Evolutionary conservation across 2,797 vertebrate species (phyloP), one percentile per base, ranked within the genome.

Genomic region (Champsocephalus gunnari): DNA sequence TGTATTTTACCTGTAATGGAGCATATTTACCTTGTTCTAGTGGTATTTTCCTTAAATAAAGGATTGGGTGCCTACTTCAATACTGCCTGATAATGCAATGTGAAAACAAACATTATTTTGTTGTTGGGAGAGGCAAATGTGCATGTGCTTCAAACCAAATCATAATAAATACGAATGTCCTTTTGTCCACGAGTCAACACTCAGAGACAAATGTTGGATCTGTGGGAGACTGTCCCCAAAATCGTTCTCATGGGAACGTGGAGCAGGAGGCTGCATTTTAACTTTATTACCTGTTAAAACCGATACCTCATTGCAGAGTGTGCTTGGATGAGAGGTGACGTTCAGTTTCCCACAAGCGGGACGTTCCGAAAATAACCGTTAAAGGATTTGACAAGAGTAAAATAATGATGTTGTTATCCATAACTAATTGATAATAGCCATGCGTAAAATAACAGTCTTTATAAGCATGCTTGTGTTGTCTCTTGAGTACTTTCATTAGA

Each of bases 281-380:
- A 21, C 60, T 88, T 89, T 86, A 89, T 70, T 75, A 79, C 72
- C 78, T 83, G 88, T 66, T 76, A 81, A 74, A 82, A 72, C 66
- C 10, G 49, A 83, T 76, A 72, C 78, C 12, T 76, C 56, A 13
- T 13, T 80, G 8, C 32, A 45, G 47, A 64, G 66, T 51, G 81
- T 67, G 80, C 54, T 16, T 66, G 72, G 60, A 63, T 7, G 21
- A 60, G 55, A 73, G 28, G 44, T 43, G 68, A 13, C 58, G 16
- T 12, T 19, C 45, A 0, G 49, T 65, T 88, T 84, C 83, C 78
- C 81, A 86, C 68, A 1, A 1, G 5, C 50, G 10, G 17, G 5
- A 34, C 5, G 1, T 3, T 41, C 28, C 9, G 13, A 28, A 28
- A 38, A 21, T 12, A 3, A 14, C 9, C 1, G 0, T 13, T 14